Conservation (phyloP, 2,113 vertebrate species). For the Pseudorasbora parva region DNA sequence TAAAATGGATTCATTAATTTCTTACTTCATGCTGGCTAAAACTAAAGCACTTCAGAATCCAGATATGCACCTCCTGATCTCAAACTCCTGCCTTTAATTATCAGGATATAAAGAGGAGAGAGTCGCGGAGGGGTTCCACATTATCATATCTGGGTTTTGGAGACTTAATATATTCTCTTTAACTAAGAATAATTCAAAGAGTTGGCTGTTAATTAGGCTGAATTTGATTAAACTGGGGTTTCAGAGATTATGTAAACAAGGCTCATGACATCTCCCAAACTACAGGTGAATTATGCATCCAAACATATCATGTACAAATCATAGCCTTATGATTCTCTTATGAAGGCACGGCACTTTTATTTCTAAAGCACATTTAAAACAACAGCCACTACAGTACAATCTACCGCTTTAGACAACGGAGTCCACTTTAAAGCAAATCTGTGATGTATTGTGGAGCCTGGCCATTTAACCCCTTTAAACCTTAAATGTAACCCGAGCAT, state of each 20-base stretch:
- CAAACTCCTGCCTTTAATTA: slow-evolving; percentile 34
- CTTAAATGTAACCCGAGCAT: too few species aligned
- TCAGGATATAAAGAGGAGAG: slow-evolving; percentile 5
- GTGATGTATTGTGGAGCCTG: background rate
- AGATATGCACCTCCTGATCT: background rate
- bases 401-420: background rate
- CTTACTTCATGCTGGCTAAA: background rate
- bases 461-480: background rate
- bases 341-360: background rate
- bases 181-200: slow-evolving; percentile 14
- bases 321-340: too few species aligned
- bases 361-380: background rate
- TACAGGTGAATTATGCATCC: background rate
- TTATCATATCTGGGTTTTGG: slow-evolving; percentile 41
- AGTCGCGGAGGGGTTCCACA: background rate
- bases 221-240: background rate
- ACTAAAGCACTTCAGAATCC: background rate
- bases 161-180: slow-evolving; percentile 13
- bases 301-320: background rate
- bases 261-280: background rate
- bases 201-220: background rate
- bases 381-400: background rate
- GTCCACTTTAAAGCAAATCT: too few species aligned
- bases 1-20: background rate
- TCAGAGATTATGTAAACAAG: background rate